Evolutionary conservation across 2,113 vertebrate species (phyloP).

Genomic region (Macrotus californicus): DNA sequence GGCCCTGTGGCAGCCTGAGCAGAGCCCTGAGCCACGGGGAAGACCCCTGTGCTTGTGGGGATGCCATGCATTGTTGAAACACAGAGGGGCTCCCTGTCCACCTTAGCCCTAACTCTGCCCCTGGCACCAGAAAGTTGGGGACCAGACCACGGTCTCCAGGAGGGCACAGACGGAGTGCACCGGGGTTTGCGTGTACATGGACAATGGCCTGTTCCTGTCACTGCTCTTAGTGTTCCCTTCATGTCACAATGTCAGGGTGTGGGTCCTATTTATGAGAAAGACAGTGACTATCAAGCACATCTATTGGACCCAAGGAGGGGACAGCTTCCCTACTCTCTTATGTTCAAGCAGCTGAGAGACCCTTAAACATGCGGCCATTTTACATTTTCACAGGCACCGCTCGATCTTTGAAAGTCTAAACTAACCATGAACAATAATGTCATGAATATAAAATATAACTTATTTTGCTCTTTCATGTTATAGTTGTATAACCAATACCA

Average conservation of each 20-base stretch:
- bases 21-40: neutral
- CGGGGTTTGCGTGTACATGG: rapidly evolving
- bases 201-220: neutral
- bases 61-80: rapidly evolving
- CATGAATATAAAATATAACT: neutral
- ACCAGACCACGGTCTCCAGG: neutral
- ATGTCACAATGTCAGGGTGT: neutral
- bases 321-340: neutral
- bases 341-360: too few species aligned
- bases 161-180: rapidly evolving
- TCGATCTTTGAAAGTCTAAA: neutral
- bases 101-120: neutral
- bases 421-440: neutral
- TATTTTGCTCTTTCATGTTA: neutral
- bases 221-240: neutral
- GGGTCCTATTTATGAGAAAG: neutral
- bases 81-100: neutral
- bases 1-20: neutral
- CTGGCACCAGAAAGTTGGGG: neutral
- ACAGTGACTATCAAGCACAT: neutral
- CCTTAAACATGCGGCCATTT: neutral
- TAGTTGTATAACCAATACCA: neutral
- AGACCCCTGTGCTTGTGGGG: neutral
- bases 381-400: neutral
- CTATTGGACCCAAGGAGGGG: neutral